phyloP scores from a whole-genome alignment of 1,140 invertebrate species.

The Subanguina moxae region DNA sequence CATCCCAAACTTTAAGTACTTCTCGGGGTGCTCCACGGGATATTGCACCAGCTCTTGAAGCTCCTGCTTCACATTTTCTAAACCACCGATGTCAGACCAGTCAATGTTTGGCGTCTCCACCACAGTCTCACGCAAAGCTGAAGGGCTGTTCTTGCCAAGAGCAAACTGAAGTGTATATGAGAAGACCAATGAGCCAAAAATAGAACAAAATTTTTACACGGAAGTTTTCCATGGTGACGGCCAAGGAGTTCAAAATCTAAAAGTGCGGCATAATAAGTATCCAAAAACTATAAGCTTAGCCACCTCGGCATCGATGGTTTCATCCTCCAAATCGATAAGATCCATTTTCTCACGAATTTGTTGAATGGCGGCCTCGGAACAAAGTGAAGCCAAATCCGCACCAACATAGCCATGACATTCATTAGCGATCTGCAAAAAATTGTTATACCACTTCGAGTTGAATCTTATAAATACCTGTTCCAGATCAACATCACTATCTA shows the following conservation, averaged over 20 bases:
- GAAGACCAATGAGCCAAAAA: conserved; percentile 6
- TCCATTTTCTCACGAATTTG: conserved; percentile 99
- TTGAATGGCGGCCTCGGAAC: conserved; percentile 97
- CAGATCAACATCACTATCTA: conserved; percentile 93
- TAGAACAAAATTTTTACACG: conserved; percentile 47
- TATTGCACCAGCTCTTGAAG: conserved; percentile 65
- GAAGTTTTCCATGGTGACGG: conserved; percentile 99
- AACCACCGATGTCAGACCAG: conserved; percentile 94
- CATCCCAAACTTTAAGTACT: conserved; percentile 99
- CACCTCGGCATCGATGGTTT: conserved; percentile 97
- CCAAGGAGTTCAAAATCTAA: conserved; percentile 75
- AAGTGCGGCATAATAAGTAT: too few species aligned
- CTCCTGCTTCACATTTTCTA: conserved; percentile 82
- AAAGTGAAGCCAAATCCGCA: conserved; percentile 96
- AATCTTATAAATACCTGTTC: conserved; percentile 68
- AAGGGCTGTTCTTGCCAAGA: conserved; percentile 92
- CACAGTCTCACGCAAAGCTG: conserved; percentile 91
- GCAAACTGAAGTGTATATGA: conserved; percentile 36
- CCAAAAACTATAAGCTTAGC: too few species aligned
- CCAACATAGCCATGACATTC: conserved; percentile 98
- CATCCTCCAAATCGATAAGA: conserved; percentile 96
- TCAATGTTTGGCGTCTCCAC: conserved; percentile 96
- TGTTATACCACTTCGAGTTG: background rate
- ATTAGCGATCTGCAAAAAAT: conserved; percentile 71
- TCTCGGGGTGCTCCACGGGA: conserved; percentile 98